Evolutionary conservation across 2,113 vertebrate species (phyloP).

Genomic region (Himantopus leucocephalus): DNA sequence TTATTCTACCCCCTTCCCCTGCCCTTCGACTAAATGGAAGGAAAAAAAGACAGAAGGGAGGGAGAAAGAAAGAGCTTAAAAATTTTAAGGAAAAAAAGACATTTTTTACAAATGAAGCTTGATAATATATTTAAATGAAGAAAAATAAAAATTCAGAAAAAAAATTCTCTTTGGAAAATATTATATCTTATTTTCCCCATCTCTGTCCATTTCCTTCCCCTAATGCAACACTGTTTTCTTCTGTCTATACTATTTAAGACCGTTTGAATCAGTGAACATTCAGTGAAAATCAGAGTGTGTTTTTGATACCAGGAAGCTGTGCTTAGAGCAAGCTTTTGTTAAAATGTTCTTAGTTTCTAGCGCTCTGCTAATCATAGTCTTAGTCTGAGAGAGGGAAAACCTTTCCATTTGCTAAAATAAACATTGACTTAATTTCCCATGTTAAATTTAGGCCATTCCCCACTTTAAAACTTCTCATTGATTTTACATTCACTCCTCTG

Average conservation of each 20-base stretch:
- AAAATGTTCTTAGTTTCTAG: not conserved
- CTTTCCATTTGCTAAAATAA: constrained; percentile 12
- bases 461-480: constrained; percentile 64
- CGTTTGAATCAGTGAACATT: not conserved
- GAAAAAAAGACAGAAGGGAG: not conserved
- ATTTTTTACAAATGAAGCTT: not conserved
- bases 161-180: not conserved
- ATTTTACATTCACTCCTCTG: constrained; percentile 57
- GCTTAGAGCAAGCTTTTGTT: not conserved
- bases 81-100: not conserved
- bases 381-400: not conserved
- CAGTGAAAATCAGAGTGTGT: not conserved
- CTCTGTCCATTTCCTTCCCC: fast-evolving
- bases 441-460: constrained; percentile 49
- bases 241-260: not conserved
- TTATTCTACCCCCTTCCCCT: fast-evolving
- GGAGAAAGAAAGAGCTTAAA: not conserved
- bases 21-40: fast-evolving
- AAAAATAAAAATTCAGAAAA: not conserved
- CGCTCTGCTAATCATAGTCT: not conserved
- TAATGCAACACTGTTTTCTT: not conserved
- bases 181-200: not conserved
- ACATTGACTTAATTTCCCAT: constrained; percentile 20
- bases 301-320: not conserved
- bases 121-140: not conserved